Conservation (phyloP, 2,888 invertebrate genomes). For the Tenthredo notha region DNA sequence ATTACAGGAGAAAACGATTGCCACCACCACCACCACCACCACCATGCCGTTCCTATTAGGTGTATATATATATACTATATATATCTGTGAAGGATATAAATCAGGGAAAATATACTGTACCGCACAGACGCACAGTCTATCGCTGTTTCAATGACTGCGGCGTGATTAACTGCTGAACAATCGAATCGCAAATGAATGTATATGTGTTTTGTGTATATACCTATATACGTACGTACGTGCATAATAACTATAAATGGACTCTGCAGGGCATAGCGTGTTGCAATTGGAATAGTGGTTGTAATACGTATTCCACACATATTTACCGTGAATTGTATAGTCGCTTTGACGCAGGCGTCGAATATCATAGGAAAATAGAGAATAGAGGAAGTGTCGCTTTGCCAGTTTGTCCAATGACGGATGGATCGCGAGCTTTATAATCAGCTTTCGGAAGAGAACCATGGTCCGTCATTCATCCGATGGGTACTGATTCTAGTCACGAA, state of each 20-base stretch:
- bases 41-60: neutral
- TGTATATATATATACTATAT: neutral
- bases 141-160: constrained; percentile 9
- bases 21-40: neutral
- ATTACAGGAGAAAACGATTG: neutral
- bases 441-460: constrained; percentile 62
- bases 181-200: neutral
- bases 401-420: constrained; percentile 51
- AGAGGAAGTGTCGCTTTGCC: constrained; percentile 6
- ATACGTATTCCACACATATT: neutral
- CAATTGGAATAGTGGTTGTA: neutral
- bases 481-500: constrained; percentile 64
- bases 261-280: neutral
- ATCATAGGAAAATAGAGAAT: neutral
- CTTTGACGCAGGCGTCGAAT: neutral
- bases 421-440: constrained; percentile 73
- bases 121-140: neutral
- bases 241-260: constrained; percentile 17
- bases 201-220: neutral
- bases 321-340: neutral
- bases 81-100: neutral
- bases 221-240: neutral
- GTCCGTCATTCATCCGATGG: constrained; percentile 61
- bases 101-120: neutral
- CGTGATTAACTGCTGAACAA: constrained; percentile 27